phyloP scores from a whole-genome alignment of 2,113 vertebrate genomes.

The Corythoichthys intestinalis region DNA sequence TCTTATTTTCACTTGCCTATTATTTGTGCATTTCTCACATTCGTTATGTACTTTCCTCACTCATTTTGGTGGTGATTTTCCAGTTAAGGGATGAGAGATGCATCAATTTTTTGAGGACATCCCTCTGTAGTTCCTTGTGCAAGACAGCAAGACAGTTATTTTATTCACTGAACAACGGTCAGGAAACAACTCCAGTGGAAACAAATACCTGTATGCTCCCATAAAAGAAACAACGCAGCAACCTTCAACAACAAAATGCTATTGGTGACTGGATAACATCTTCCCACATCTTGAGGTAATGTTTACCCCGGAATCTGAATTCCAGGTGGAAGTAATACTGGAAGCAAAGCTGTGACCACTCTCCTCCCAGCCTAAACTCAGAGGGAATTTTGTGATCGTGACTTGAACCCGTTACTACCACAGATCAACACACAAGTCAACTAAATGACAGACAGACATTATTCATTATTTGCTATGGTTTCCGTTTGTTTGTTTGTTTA shows the following conservation, averaged over 20 bases:
- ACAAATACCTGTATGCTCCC: constrained; percentile 17
- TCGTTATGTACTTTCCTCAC: constrained; percentile 3
- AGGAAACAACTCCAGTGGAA: constrained; percentile 42
- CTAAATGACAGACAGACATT: constrained; percentile 23
- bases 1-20: background rate
- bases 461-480: constrained; percentile 25
- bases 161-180: constrained; percentile 46
- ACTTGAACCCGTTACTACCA: constrained; percentile 52
- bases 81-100: constrained; percentile 32
- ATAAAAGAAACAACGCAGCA: constrained; percentile 28
- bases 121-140: constrained; percentile 40
- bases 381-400: constrained; percentile 50
- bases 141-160: constrained; percentile 48
- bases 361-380: constrained; percentile 47
- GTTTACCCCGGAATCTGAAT: constrained; percentile 45
- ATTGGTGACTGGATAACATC: constrained; percentile 38
- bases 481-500: constrained; percentile 14
- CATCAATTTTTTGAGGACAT: constrained; percentile 39
- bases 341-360: constrained; percentile 53
- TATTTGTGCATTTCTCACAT: background rate
- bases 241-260: constrained; percentile 36
- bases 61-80: constrained; percentile 8
- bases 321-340: constrained; percentile 30
- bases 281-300: constrained; percentile 42
- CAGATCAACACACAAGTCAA: constrained; percentile 40